Base-by-base conservation (phyloP, 2,113 vertebrate genomes). In the Corvus moneduloides region DNA sequence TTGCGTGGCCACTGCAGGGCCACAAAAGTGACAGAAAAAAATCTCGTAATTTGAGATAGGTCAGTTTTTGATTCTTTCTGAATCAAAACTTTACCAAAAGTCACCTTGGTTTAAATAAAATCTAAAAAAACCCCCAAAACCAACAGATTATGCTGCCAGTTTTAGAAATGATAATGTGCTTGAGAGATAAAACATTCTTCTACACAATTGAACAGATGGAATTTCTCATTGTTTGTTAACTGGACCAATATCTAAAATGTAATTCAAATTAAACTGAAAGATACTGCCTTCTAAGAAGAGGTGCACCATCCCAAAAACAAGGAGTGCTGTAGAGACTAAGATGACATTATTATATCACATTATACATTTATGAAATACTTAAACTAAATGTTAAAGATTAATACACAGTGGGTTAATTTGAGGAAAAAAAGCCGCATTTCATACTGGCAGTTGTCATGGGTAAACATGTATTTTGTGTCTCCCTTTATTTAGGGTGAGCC, bases 141-240 rank as follows among this genome's bases (percentile, higher is more conserved):
- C 17, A 74, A 75, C 15, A 89, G n/a, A 91, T 72, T 32, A 94
- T 41, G 28, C 27, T 86, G 61, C 67, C 69, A 86, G 49, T 81
- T 94, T 86, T 86, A 86, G 35, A 78, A 52, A 63, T 11, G 2
- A 63, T 37, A 87, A 83, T 30, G 17, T 68, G 9, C 33, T 91
- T 91, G 48, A 75, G 48, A 90, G 30, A 74, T 43, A 46, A 91
- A 88, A 91, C 18, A 13, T 86, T 84, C 16, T 49, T 82, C 33
- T 76, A 22, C 9, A 27, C 11, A 84, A 54, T 0, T 58, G 37
- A 90, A 83, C 16, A 85, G 77, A 84, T 61, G 20, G 51, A 89
- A 71, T 78, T 79, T 76, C 26, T 90, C 54, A 28, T 18, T 76
- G 62, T 75, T 81, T 66, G 7, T 67, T 63, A 85, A 71, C 28